Conservation (phyloP, 2,113 vertebrate species). For the Brienomyrus longianalis region DNA sequence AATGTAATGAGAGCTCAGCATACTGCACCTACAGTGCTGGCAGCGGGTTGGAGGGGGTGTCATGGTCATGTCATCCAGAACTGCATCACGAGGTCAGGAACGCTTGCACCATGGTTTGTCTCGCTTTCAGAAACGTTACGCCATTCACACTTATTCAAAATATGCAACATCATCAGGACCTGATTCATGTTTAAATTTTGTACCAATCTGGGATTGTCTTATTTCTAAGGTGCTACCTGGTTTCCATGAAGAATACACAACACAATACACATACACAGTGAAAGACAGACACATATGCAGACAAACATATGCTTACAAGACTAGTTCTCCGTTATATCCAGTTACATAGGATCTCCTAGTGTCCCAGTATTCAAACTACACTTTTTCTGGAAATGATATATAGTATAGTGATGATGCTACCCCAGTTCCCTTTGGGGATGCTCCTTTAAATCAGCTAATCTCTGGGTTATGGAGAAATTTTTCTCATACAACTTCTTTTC, state of each 20-base stretch:
- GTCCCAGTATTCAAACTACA: not conserved
- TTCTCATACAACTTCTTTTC: not conserved
- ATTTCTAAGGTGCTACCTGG: constrained; percentile 14
- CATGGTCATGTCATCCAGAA: not conserved
- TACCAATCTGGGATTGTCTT: not conserved
- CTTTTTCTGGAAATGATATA: not conserved
- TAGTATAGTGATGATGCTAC: not conserved
- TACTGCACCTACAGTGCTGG: not conserved
- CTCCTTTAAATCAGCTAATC: not conserved
- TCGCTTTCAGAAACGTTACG: not conserved
- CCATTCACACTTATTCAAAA: not conserved
- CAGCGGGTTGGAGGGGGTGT: not conserved
- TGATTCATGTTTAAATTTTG: not conserved
- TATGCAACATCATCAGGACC: not conserved
- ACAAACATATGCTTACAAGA: not conserved
- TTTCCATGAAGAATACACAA: not conserved
- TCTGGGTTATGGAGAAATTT: not conserved
- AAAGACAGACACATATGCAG: not conserved
- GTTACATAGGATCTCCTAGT: not conserved
- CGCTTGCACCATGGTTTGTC: not conserved
- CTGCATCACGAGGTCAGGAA: not conserved
- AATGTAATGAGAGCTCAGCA: not conserved
- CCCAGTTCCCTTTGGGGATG: not conserved
- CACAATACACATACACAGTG: not conserved
- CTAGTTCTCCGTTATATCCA: not conserved